Evolutionary conservation across 2,797 vertebrate genomes (phyloP), one percentile per base, ranked within the genome.

Genomic region (Oreochromis grahami): DNA sequence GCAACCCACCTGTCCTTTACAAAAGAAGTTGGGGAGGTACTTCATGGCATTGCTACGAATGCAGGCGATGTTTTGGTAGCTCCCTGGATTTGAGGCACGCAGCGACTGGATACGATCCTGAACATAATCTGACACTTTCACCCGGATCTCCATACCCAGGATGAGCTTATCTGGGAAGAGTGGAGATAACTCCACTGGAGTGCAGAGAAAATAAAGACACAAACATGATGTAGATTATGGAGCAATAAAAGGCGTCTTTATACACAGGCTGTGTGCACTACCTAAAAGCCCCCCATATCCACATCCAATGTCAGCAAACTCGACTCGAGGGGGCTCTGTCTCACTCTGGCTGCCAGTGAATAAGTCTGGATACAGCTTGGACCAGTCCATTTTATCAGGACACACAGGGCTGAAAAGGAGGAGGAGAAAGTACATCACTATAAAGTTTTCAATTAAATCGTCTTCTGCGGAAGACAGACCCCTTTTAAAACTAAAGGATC

Each of bases 11-110:
- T 98, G 98, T 84, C 97, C 98, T 92, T 98, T 98, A 32, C 5
- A 77, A 89, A 99, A 99, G 95, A 97, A 98, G 94, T 98, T 98
- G 68, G 98, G 98, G 65, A 98, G 96, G 84, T 98, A 98, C 86
- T 98, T 99, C 98, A 99, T 99, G 14, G 98, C 98, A 48, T 99
- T 99, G 93, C 97, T 97, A 38, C 98, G 96, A 74, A 98, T 88
- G 80, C 97, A 98, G 85, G 98, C 97, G 2, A 98, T 97, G 93
- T 99, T 98, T 96, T 98, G 97, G 94, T 97, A 99, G 32, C 89
- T 92, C 12, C 97, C 97, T 3, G 96, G 94, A 3, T 97, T 94
- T 3, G 96, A 91, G 1, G 92, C 89, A 8, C 98, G 96, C 15
- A 99, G 94, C 0, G 97, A 97, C 41, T 89, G 93, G 82, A 99